phyloP scores from a whole-genome alignment of 2,113 vertebrate species.

The Lucifuga dentata region DNA sequence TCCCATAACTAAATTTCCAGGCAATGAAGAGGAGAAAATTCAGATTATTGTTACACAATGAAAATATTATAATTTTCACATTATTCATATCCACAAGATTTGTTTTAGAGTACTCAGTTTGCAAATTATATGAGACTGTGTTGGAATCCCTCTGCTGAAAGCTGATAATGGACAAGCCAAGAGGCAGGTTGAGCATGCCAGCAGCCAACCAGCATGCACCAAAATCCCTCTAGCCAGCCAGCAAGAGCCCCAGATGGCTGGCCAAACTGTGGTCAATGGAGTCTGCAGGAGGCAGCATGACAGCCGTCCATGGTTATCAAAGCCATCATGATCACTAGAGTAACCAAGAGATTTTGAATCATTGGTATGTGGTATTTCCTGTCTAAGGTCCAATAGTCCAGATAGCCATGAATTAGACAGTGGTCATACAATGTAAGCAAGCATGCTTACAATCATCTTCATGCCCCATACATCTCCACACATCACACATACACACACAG shows the following conservation, averaged over 20 bases:
- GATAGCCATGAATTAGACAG: slow-evolving; percentile 34
- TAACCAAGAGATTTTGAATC: slow-evolving; percentile 59
- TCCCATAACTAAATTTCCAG: too few species aligned
- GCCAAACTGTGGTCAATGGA: slow-evolving; percentile 65
- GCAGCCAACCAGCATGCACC: slow-evolving; percentile 54
- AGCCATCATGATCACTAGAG: slow-evolving; percentile 55
- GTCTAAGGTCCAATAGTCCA: slow-evolving; percentile 5
- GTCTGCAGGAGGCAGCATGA: slow-evolving; percentile 55
- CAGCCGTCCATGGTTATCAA: slow-evolving; percentile 63
- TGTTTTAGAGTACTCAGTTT: slow-evolving; percentile 16
- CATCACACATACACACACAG: slow-evolving; percentile 3
- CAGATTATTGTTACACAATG: neutral
- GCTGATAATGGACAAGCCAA: slow-evolving; percentile 50
- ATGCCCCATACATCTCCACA: neutral
- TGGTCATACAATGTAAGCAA: slow-evolving; percentile 17
- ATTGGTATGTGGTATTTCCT: slow-evolving; percentile 44
- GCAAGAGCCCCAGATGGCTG: slow-evolving; percentile 55
- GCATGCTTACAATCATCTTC: slow-evolving; percentile 6
- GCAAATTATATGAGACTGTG: slow-evolving; percentile 41
- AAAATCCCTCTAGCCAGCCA: slow-evolving; percentile 43
- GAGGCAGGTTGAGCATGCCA: slow-evolving; percentile 58
- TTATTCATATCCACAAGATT: slow-evolving; percentile 9
- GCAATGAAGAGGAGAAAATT: neutral
- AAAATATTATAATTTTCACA: slow-evolving; percentile 7
- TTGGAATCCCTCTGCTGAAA: slow-evolving; percentile 52